These are phyloP conservation scores for Drosophila mimetica DNA, from an alignment of 2,888 invertebrate species.

Conservation along the genomic window DNA sequence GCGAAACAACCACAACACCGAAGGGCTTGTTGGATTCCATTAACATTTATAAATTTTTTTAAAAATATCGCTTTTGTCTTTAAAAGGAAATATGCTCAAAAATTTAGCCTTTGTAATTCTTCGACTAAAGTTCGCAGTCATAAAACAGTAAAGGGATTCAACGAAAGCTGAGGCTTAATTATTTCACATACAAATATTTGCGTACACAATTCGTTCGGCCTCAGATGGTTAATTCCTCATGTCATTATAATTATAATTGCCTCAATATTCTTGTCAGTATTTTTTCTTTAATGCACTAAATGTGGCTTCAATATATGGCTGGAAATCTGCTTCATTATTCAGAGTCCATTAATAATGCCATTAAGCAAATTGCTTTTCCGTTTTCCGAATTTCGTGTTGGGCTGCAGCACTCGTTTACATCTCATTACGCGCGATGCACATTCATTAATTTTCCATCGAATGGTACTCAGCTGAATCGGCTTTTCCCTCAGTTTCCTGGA, in stretches of 20 bases:
- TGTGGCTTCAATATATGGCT: background rate
- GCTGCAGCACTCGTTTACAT: slow-evolving; percentile 12
- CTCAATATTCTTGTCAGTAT: slow-evolving; percentile 1
- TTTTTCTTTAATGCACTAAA: background rate
- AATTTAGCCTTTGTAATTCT: background rate
- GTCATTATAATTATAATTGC: slow-evolving; percentile 4
- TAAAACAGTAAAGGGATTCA: background rate
- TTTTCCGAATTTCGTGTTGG: background rate
- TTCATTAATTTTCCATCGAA: slow-evolving; percentile 5
- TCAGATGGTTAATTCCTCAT: slow-evolving; percentile 6
- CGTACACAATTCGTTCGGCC: background rate
- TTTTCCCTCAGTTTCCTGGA: background rate
- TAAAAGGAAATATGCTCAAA: background rate
- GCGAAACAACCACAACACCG: too few relatives aligned
- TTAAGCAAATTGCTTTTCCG: slow-evolving; percentile 25
- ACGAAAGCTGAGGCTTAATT: background rate
- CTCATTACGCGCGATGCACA: slow-evolving; percentile 22
- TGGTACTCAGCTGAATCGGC: background rate
- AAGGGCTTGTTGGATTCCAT: too few relatives aligned
- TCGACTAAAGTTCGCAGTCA: background rate
- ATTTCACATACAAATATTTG: too few relatives aligned
- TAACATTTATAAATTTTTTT: too few relatives aligned
- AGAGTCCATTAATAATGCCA: slow-evolving; percentile 31
- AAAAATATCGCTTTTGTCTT: too few relatives aligned
- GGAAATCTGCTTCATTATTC: slow-evolving; percentile 15